Conservation (phyloP, 2,113 vertebrate genomes). For the Morphnarchus princeps region DNA sequence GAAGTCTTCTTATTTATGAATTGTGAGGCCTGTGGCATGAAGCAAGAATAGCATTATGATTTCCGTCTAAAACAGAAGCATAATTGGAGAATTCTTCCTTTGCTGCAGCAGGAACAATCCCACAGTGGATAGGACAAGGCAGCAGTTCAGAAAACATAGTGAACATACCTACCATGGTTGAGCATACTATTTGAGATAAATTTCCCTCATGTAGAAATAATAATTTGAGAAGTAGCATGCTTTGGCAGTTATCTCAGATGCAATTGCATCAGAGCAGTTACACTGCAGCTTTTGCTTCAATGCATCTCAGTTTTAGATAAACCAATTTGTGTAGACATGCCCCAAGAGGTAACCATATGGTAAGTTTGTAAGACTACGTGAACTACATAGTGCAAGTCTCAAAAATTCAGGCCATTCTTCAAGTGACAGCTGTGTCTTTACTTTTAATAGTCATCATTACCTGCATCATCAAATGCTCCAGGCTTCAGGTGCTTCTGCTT, state of each 20-base stretch:
- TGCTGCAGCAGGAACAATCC: background rate
- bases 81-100: background rate
- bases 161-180: background rate
- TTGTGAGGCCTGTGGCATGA: background rate
- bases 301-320: conserved; percentile 32
- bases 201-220: conserved; percentile 46
- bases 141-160: background rate
- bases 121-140: background rate
- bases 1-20: background rate
- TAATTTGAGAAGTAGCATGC: conserved; percentile 23
- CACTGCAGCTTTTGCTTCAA: conserved; percentile 41
- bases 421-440: conserved; percentile 28
- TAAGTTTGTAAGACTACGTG: conserved; percentile 6
- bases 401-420: background rate
- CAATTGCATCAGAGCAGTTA: conserved; percentile 49
- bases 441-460: conserved; percentile 5
- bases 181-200: background rate
- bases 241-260: conserved; percentile 34
- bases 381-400: background rate
- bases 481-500: background rate
- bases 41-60: background rate
- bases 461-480: background rate
- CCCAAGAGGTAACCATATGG: conserved; percentile 56
- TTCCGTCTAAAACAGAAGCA: background rate
- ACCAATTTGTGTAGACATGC: conserved; percentile 25